Base-by-base conservation (phyloP, 92 coral and sea anemone genomes). In the Meandrina meandrites region DNA sequence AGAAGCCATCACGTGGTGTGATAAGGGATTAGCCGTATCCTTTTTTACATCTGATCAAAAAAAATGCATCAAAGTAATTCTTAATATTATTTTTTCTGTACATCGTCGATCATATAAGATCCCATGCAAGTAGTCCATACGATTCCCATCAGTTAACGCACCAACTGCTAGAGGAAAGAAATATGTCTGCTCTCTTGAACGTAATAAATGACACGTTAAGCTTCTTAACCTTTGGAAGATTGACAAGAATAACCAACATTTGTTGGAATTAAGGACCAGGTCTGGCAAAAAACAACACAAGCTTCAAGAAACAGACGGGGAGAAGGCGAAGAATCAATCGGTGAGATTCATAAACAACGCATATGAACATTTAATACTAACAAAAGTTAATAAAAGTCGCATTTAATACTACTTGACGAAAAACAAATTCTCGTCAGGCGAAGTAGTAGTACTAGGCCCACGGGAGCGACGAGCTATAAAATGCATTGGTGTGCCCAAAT, bases 1-100 rank as follows among this genome's bases (percentile, higher is more conserved):
- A 76, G 80, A 76, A 76, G 36, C 80, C 80, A 48, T 76, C 60
- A 42, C 37, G 17, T 76, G 80, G 57, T 76, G 68, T 24, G 68
- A 60, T 60, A 60, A 5, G 12, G 68, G 68, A 60, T 60, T 60
- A 60, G 68, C 14, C 1, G 68, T 60, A 60, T 60, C 68, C 3
- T 48, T 60, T 21, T 60, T 24, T 24, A 60, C 30, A 60, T 24
- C 28, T 27, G 30, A 60, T 60, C 68, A 0, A 24, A 7, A 48
- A 40, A 6, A 45, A 45, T 45, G 48, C 48, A 8, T 45, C 5
- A 45, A 45, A 45, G 48, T 4, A 45, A 45, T 45, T 45, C 48
- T 45, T 45, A 45, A 45, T 45, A 45, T 45, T 45, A 3, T 8
- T 8, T 45, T 45, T 45, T 45, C 48, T 8, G 5, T 45, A 45